Base-by-base conservation (phyloP, 2,888 invertebrate genomes). In the Parelbella ahira region DNA sequence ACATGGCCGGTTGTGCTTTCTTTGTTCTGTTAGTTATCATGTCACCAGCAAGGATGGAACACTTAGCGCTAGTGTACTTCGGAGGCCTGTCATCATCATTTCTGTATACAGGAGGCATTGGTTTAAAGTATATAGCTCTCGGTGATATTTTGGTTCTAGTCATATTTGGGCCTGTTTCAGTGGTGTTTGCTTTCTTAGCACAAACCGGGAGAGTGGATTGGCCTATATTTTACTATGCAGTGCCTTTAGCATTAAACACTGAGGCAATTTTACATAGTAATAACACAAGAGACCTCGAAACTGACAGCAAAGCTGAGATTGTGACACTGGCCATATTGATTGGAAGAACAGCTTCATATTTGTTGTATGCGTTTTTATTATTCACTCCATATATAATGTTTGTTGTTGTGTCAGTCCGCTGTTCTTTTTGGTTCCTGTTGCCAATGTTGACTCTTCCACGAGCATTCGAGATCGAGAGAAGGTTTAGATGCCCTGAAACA, bases 251-350 rank as follows among this genome's bases (percentile, higher is more conserved):
- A 4, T 80, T 98, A 10, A 97, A 97, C 64, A 97, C 97, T 1
- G 98, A 97, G 75, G 97, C 97, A 33, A 97, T 98, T 63, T 87
- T 98, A 43, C 98, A 98, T 70, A 95, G 96, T 63, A 98, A 98
- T 71, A 98, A 98, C 70, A 96, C 97, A 0, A 90, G 97, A 53
- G 97, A 98, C 81, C 90, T 95, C 54, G 96, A 96, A 63, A 92
- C 92, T 45, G 98, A 98, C 67, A 91, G 92, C 48, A 92, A 91
- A 68, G 97, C 95, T 30, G 97, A 97, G 49, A 97, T 97, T 60
- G 96, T 98, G 0, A 98, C 98, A 7, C 81, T 98, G 58, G 97
- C 98, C n/a, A 97, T 98, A 64, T 80, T 97, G 37, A 93, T 98
- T 52, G 98, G 98, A 10, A 93, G 93, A 63, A 96, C 96, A 21